Conservation (phyloP, 2,797 vertebrate species). For the Anolis apletophallus region DNA sequence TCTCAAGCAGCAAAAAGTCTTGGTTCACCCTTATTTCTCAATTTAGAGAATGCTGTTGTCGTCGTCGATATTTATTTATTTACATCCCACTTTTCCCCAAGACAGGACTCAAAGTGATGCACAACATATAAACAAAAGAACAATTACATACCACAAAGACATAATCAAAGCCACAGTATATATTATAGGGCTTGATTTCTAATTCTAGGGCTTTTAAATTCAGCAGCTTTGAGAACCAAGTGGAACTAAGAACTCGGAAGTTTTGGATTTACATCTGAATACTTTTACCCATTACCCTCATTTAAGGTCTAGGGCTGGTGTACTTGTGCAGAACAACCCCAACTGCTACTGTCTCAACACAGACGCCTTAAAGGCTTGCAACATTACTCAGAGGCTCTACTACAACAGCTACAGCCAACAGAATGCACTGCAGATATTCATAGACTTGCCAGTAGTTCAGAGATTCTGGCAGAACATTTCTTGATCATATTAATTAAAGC, state of each 20-base stretch:
- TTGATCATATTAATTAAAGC: slow-evolving; percentile 17
- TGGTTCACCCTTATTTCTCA: not conserved
- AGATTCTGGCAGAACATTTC: slow-evolving; percentile 31
- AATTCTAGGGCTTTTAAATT: not conserved
- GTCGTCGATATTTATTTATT: no score
- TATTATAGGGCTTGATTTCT: not conserved
- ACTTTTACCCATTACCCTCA: not conserved
- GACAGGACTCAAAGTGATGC: no score
- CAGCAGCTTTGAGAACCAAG: not conserved
- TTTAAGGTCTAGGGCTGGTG: not conserved
- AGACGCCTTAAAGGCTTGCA: no score
- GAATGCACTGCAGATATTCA: not conserved
- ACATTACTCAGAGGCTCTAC: no score
- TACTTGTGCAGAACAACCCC: not conserved
- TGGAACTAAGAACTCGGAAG: not conserved
- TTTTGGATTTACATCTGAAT: not conserved
- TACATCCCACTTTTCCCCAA: no score
- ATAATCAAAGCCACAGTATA: no score
- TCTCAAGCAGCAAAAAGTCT: not conserved
- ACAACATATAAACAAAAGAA: no score
- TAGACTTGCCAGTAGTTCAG: slow-evolving; percentile 18
- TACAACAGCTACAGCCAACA: not conserved
- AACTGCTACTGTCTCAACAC: no score
- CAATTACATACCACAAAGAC: no score
- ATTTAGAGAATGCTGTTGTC: not conserved